A percentile compares a stretch with the other conserved stretches of the same genome.
phyloP scores from a whole-genome alignment of 1,140 invertebrate species.

The Venustaconcha ellipsiformis region DNA sequence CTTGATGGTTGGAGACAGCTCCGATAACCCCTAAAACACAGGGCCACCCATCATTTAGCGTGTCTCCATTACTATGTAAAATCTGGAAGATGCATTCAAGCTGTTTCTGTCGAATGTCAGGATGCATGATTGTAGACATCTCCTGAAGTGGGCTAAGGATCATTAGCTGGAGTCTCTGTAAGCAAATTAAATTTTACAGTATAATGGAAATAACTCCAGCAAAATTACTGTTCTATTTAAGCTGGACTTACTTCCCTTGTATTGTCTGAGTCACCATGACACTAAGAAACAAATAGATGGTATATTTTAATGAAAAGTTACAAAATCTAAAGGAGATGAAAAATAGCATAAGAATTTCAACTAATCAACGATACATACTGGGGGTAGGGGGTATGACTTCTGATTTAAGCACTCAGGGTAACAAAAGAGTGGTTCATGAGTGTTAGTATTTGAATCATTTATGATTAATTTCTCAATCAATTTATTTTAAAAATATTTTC shows the following conservation, averaged over 20 bases:
- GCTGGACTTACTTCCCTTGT: not conserved
- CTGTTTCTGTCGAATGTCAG: conserved; percentile 94
- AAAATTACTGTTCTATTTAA: not conserved
- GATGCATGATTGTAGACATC: conserved; percentile 87
- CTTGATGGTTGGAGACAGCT: conserved; percentile 91
- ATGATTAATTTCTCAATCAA: too few relatives aligned
- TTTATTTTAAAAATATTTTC: too few relatives aligned
- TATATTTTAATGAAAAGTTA: too few relatives aligned
- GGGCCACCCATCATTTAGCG: conserved; percentile 93
- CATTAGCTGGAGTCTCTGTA: conserved; percentile 84
- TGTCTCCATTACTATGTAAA: conserved; percentile 92
- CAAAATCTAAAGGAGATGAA: too few relatives aligned
- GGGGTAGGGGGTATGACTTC: too few relatives aligned
- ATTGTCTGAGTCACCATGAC: not conserved
- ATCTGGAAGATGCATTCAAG: conserved; percentile 94
- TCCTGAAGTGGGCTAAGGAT: conserved; percentile 90
- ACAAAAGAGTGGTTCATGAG: too few relatives aligned
- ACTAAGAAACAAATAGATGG: too few relatives aligned
- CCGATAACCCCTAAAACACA: conserved; percentile 94
- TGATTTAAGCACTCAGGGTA: too few relatives aligned
- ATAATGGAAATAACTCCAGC: not conserved
- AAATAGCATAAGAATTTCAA: too few relatives aligned
- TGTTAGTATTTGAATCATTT: too few relatives aligned
- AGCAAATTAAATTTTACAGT: conserved; percentile 1
- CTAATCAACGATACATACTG: too few relatives aligned